Conservation (phyloP, 2,888 invertebrate species). For the Sturmia bella region DNA sequence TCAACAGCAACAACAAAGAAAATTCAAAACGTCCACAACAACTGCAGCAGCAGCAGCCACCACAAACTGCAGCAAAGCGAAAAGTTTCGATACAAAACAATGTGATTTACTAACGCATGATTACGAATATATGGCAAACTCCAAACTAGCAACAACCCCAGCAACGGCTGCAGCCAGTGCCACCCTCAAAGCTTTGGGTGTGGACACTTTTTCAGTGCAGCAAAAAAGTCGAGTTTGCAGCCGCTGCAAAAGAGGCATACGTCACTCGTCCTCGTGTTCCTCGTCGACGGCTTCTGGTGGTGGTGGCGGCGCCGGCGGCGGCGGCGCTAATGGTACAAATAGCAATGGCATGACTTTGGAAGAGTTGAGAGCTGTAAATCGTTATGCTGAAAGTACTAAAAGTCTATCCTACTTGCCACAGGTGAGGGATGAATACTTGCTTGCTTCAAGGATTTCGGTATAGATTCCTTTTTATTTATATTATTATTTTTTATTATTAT, state of each 20-base stretch:
- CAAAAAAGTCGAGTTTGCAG: constrained; percentile 75
- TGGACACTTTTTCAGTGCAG: constrained; percentile 41
- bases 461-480: constrained; percentile 72
- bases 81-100: constrained; percentile 40
- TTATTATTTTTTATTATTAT: constrained; percentile 61
- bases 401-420: constrained; percentile 95
- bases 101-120: constrained; percentile 53
- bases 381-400: constrained; percentile 95
- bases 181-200: constrained; percentile 65
- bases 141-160: constrained; percentile 59
- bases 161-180: constrained; percentile 63
- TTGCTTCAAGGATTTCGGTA: constrained; percentile 81
- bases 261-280: constrained; percentile 84
- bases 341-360: constrained; percentile 87
- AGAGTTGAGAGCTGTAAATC: constrained; percentile 92
- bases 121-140: constrained; percentile 59
- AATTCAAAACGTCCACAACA: constrained; percentile 72
- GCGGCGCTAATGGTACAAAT: constrained; percentile 77
- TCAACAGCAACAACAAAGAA: constrained; percentile 78
- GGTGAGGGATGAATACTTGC: constrained; percentile 85
- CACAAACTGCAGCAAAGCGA: constrained; percentile 49
- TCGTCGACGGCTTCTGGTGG: constrained; percentile 81
- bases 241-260: constrained; percentile 80
- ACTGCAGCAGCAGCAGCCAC: constrained; percentile 33
- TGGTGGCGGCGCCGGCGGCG: too few relatives aligned